phyloP scores from a whole-genome alignment of 2,113 vertebrate species.

The Pteronura brasiliensis region DNA sequence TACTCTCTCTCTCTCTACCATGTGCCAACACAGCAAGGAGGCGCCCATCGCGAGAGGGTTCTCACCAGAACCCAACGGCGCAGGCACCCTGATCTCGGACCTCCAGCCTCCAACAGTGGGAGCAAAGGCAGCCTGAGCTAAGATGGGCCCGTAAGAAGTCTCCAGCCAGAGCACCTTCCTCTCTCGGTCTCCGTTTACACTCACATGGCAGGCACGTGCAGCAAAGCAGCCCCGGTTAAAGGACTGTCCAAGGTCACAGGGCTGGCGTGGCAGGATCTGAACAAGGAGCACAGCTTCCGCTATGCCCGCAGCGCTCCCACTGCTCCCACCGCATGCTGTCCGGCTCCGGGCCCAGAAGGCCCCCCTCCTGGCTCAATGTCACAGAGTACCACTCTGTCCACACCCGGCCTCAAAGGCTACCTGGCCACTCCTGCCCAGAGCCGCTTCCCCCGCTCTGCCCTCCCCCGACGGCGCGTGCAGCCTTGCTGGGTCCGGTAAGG shows the following conservation, averaged over 20 bases:
- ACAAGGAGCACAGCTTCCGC: background rate
- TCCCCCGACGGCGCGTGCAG: background rate
- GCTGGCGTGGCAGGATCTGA: background rate
- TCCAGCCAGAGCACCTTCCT: background rate
- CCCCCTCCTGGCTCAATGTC: background rate
- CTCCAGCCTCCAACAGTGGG: background rate
- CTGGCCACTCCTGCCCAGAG: background rate
- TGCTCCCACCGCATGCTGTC: fast-evolving
- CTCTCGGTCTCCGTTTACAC: fast-evolving
- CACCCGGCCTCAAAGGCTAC: background rate
- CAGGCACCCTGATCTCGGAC: background rate
- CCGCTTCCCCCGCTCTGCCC: no score
- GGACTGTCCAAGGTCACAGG: fast-evolving
- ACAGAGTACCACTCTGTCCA: background rate
- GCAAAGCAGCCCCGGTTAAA: background rate
- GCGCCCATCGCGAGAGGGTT: background rate
- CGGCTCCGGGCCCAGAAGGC: fast-evolving
- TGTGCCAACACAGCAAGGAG: background rate
- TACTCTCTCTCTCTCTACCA: no score
- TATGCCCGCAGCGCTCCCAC: fast-evolving
- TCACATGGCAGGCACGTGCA: background rate
- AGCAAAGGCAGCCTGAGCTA: fast-evolving
- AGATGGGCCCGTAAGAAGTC: no score
- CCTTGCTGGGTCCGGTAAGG: background rate
- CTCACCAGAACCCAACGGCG: background rate